A percentile compares a stretch with the other conserved stretches of the same genome.
Evolutionary conservation across 2,797 vertebrate genomes (phyloP).

Genomic region (Sparidentex hasta): DNA sequence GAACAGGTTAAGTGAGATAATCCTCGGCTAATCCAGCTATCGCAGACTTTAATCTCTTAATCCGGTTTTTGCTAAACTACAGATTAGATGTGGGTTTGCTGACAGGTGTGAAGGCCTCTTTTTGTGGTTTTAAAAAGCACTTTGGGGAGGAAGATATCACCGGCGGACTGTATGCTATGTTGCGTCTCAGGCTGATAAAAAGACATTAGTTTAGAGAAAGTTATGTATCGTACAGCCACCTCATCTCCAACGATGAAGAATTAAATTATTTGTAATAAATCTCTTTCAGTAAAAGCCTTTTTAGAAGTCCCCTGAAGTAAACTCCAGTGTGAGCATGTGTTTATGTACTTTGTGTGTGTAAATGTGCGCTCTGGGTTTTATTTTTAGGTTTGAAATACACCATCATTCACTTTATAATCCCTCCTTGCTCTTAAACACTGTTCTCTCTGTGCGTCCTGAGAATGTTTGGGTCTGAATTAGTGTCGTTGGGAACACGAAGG

Average conservation of each 20-base stretch:
- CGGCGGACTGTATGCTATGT: neutral
- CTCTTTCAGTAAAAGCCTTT: neutral
- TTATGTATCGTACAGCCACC: neutral
- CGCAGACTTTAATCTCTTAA: constrained; percentile 71
- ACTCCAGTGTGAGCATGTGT: neutral
- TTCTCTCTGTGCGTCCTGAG: neutral
- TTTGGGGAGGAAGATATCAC: constrained; percentile 18
- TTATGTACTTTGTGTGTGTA: neutral
- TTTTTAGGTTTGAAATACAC: neutral
- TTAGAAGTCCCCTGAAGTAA: constrained; percentile 7
- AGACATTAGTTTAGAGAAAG: constrained; percentile 3
- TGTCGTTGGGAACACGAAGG: neutral
- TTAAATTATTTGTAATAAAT: neutral
- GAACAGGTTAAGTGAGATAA: constrained; percentile 70
- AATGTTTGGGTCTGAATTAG: neutral
- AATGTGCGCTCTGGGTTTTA: neutral
- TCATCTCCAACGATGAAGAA: neutral
- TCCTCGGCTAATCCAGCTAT: constrained; percentile 70
- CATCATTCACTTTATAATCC: neutral
- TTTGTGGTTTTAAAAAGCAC: constrained; percentile 43
- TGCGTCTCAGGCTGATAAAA: neutral
- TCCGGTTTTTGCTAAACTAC: constrained; percentile 56
- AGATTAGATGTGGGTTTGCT: constrained; percentile 59
- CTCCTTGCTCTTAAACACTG: neutral
- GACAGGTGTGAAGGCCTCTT: constrained; percentile 39